Evolutionary conservation across 2,797 vertebrate species (phyloP).

Genomic region (Apogon talboti): DNA sequence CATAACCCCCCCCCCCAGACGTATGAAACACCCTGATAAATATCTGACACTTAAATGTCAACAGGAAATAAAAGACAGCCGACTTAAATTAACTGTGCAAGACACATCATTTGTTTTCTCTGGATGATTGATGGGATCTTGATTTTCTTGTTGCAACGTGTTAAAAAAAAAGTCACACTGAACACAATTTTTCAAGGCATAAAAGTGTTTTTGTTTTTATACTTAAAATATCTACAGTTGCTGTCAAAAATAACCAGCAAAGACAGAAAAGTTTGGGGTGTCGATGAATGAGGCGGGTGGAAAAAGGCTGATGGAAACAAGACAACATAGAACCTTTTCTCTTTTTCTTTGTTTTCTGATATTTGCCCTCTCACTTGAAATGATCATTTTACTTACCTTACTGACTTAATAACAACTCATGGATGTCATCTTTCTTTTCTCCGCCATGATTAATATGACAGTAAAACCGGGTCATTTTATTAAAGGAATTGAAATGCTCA

Average conservation of each 20-base stretch:
- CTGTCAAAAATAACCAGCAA: neutral
- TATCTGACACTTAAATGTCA: conserved; percentile 14
- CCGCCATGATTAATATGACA: too few relatives aligned
- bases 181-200: neutral
- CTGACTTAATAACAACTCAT: too few relatives aligned
- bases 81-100: neutral
- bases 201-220: neutral
- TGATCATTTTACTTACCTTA: too few relatives aligned
- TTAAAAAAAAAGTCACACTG: neutral
- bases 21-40: conserved; percentile 2
- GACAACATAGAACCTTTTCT: too few relatives aligned
- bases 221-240: neutral
- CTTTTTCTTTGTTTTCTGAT: too few relatives aligned
- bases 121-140: conserved; percentile 5
- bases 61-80: conserved; percentile 9
- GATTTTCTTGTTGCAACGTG: neutral
- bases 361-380: too few relatives aligned
- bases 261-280: neutral
- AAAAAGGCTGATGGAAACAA: too few relatives aligned
- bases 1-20: accelerated
- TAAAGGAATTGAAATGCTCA: too few relatives aligned
- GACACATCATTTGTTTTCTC: conserved; percentile 6
- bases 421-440: too few relatives aligned
- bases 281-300: too few relatives aligned
- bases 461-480: too few relatives aligned